phyloP scores from a whole-genome alignment of 2,888 invertebrate genomes.

The Cistogaster globosa region DNA sequence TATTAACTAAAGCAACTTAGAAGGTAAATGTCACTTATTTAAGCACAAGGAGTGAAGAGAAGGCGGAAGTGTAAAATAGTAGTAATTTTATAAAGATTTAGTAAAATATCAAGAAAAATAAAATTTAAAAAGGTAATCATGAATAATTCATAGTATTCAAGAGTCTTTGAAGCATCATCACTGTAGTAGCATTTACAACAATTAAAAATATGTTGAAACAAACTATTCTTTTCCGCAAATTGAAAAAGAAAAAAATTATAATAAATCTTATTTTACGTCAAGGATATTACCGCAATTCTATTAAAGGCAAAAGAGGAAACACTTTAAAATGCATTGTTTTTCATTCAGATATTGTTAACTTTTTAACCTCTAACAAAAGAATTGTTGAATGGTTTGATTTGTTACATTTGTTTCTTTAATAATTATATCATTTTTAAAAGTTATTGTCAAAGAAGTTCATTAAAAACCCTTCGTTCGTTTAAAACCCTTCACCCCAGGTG shows the following conservation, averaged over 20 bases:
- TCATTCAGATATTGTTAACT: background rate
- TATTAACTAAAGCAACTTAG: too few species aligned
- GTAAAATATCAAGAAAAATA: background rate
- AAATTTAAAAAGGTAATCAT: constrained; percentile 13
- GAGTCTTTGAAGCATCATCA: constrained; percentile 29
- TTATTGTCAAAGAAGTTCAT: too few species aligned
- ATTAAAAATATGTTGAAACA: background rate
- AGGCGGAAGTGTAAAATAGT: too few species aligned
- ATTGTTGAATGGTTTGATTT: too few species aligned
- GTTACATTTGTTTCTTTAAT: too few species aligned
- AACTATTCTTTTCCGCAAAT: background rate
- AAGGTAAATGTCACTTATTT: too few species aligned
- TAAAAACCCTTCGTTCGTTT: too few species aligned
- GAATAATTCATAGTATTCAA: constrained; percentile 59
- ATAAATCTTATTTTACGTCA: constrained; percentile 26
- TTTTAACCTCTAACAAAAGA: too few species aligned
- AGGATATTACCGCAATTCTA: constrained; percentile 16
- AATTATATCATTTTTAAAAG: too few species aligned
- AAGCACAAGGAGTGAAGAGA: too few species aligned
- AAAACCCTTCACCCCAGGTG: too few species aligned
- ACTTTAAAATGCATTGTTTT: constrained; percentile 9
- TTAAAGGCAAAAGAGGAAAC: background rate
- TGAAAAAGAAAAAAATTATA: background rate
- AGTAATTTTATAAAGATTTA: background rate
- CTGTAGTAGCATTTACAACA: background rate